phyloP scores from a whole-genome alignment of 2,888 invertebrate species.

The Drosophila niveifrons region DNA sequence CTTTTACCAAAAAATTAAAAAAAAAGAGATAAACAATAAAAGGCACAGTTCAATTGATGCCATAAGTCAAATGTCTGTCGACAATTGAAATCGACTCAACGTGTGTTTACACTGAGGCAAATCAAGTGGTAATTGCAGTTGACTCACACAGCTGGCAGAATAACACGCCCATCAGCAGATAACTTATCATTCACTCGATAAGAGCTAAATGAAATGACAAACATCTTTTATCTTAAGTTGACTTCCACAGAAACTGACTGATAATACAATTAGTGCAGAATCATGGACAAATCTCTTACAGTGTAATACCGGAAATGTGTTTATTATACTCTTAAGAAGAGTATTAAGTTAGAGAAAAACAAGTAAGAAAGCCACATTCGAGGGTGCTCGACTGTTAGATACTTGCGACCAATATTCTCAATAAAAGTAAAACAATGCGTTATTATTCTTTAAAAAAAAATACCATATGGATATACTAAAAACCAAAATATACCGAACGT shows the following conservation, averaged over 20 bases:
- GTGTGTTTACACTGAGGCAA: constrained; percentile 23
- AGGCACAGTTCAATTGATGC: constrained; percentile 39
- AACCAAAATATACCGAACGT: too few species aligned
- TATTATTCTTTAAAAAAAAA: too few species aligned
- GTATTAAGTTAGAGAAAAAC: too few species aligned
- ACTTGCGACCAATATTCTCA: too few species aligned
- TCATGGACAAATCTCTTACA: background rate
- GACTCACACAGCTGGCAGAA: constrained; percentile 14
- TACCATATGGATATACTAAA: too few species aligned
- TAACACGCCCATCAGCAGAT: constrained; percentile 13
- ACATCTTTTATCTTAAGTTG: constrained; percentile 5
- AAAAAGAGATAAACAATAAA: background rate
- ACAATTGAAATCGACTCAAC: constrained; percentile 28
- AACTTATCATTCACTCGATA: constrained; percentile 26
- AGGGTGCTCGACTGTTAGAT: too few species aligned
- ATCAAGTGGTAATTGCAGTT: background rate
- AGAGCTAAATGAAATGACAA: background rate
- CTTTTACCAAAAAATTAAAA: background rate
- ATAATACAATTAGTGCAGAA: constrained; percentile 12
- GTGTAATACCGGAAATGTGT: constrained; percentile 17
- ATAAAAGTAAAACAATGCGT: too few species aligned
- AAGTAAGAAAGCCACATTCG: too few species aligned
- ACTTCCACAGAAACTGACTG: constrained; percentile 10
- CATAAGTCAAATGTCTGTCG: constrained; percentile 48
- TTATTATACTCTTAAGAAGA: background rate